A percentile compares a stretch with the other conserved stretches of the same genome.
phyloP scores from a whole-genome alignment of 2,113 vertebrate genomes.

The Kobus ellipsiprymnus region DNA sequence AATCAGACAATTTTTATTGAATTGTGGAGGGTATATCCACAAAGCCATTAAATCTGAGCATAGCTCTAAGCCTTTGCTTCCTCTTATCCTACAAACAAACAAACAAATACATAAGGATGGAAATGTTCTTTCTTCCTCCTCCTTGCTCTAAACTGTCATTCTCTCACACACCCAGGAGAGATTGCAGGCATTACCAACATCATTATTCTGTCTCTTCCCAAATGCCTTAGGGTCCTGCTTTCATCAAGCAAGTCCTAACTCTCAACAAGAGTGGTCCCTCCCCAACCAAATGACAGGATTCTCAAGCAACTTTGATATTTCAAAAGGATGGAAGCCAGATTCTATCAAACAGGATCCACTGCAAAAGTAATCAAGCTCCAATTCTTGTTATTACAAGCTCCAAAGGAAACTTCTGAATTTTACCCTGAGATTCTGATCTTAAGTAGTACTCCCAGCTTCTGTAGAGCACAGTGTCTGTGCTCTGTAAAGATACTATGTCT shows the following conservation, averaged over 20 bases:
- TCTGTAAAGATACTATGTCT: background rate
- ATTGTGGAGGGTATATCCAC: background rate
- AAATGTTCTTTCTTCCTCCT: background rate
- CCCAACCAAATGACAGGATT: background rate
- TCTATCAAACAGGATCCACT: background rate
- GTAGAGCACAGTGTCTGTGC: background rate
- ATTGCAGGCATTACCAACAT: background rate
- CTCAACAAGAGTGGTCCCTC: background rate
- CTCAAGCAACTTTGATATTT: background rate
- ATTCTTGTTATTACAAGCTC: background rate
- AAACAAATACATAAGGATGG: background rate
- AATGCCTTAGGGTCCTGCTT: background rate
- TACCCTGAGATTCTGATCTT: background rate
- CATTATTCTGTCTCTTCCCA: background rate
- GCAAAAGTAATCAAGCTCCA: background rate
- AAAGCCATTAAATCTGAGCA: background rate
- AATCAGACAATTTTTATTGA: conserved; percentile 12
- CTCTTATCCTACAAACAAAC: background rate
- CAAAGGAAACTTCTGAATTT: background rate
- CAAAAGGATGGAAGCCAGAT: background rate
- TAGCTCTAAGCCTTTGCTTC: background rate
- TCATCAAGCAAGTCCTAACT: background rate
- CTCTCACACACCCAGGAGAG: background rate
- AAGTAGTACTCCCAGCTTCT: background rate
- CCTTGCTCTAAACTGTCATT: background rate